A percentile compares a stretch with the other conserved stretches of the same genome.
Conservation (phyloP, 53 echinoderm and acorn worm genomes). For the Echinometra lucunter region DNA sequence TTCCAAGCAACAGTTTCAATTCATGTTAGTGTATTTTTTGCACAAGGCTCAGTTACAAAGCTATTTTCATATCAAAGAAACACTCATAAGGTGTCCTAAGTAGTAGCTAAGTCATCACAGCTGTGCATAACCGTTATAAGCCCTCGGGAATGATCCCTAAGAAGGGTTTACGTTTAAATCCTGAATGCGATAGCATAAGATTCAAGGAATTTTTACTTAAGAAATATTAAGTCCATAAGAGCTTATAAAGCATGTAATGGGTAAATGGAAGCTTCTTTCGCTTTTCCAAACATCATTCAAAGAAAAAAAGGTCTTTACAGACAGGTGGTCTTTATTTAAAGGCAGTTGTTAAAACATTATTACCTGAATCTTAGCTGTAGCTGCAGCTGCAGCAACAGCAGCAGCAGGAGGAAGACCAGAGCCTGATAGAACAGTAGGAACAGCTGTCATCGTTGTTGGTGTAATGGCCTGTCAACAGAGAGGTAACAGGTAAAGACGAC, state of each 20-base stretch:
- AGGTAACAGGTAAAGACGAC: not conserved
- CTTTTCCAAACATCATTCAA: no score
- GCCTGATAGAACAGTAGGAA: constrained; percentile 70
- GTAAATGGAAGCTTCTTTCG: no score
- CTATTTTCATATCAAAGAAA: constrained; percentile 38
- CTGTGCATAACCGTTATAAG: not conserved
- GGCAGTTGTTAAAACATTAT: no score
- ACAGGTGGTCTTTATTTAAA: no score
- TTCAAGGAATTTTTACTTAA: not conserved
- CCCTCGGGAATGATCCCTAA: not conserved
- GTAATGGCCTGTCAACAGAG: constrained; percentile 81
- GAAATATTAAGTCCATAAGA: not conserved
- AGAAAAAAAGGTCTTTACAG: no score
- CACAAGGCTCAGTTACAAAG: constrained; percentile 35
- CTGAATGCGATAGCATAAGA: not conserved
- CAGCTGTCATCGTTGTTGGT: constrained; percentile 66
- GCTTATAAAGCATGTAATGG: no score
- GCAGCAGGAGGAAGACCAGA: constrained; percentile 96
- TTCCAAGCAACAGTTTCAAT: not conserved
- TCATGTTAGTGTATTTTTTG: not conserved
- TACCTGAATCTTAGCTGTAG: constrained; percentile 99
- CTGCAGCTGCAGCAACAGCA: constrained; percentile 98
- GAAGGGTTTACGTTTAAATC: not conserved
- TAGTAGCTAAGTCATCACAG: constrained; percentile 54
- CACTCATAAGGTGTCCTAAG: constrained; percentile 55